These are phyloP conservation scores for Cristatella mucedo DNA, from an alignment of 2,888 invertebrate genomes.

Conservation along the genomic window DNA sequence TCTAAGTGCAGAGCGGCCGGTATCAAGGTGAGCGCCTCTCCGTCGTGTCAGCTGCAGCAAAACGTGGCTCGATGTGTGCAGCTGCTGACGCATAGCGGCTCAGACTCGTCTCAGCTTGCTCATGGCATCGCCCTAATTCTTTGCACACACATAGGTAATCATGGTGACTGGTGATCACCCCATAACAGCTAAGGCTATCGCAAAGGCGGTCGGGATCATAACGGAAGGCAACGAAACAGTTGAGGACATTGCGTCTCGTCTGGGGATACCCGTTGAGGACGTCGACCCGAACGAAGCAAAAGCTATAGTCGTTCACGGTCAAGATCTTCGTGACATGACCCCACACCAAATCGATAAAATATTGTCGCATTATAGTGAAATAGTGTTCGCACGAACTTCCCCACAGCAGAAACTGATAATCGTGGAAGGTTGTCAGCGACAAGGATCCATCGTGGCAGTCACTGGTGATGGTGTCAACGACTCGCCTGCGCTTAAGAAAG, in stretches of 20 bases:
- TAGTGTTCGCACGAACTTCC: conserved; percentile 79
- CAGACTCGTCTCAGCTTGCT: neutral
- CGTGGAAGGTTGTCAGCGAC: conserved; percentile 56
- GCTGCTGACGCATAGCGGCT: neutral
- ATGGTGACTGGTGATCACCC: conserved; percentile 51
- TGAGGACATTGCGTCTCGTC: conserved; percentile 59
- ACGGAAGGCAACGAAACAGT: conserved; percentile 29
- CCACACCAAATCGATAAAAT: conserved; percentile 68
- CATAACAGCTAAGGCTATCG: conserved; percentile 13
- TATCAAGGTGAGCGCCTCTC: conserved; percentile 8
- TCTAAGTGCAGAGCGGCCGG: conserved; percentile 55
- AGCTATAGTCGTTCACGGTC: conserved; percentile 19
- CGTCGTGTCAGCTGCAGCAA: neutral
- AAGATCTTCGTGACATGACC: conserved; percentile 58
- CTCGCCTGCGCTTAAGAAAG: conserved; percentile 59
- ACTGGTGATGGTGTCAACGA: conserved; percentile 70
- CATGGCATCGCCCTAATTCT: neutral
- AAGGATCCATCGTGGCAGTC: conserved; percentile 57
- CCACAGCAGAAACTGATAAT: conserved; percentile 62
- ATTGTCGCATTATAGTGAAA: conserved; percentile 72
- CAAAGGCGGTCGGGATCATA: conserved; percentile 12
- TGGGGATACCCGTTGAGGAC: conserved; percentile 20
- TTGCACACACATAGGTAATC: conserved; percentile 11
- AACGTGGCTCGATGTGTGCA: neutral
- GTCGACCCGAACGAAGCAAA: conserved; percentile 22